A percentile compares a stretch with the other conserved stretches of the same genome.
Conservation (phyloP, 2,797 vertebrate species). For the Sorex maritimensis region DNA sequence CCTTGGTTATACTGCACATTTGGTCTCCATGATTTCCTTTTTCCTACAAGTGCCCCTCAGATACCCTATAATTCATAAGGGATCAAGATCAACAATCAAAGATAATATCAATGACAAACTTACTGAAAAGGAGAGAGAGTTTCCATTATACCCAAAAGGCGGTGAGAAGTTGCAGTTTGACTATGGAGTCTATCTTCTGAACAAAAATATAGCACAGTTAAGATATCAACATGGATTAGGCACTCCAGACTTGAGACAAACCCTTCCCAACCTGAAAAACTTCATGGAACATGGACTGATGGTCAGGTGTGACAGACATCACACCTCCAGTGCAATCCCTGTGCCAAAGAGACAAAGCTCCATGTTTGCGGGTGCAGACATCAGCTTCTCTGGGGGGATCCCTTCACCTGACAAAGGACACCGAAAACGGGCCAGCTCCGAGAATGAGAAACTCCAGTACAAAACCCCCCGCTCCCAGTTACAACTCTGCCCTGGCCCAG, state of each 20-base stretch:
- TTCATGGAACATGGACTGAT: slow-evolving; percentile 98
- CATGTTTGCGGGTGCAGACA: slow-evolving; percentile 91
- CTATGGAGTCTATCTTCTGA: slow-evolving; percentile 99
- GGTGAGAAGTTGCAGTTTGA: slow-evolving; percentile 99
- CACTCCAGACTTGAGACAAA: slow-evolving; percentile 93
- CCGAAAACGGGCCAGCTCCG: slow-evolving; percentile 94
- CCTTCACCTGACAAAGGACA: slow-evolving; percentile 94
- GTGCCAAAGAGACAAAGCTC: slow-evolving; percentile 95
- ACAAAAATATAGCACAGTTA: slow-evolving; percentile 99
- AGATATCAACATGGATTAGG: slow-evolving; percentile 60
- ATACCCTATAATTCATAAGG: slow-evolving; percentile 98
- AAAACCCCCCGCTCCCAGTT: slow-evolving; percentile 93
- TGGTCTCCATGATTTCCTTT: slow-evolving; percentile 99
- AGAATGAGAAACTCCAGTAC: slow-evolving; percentile 93
- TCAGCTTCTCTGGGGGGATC: slow-evolving; percentile 90
- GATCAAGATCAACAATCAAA: slow-evolving; percentile 97
- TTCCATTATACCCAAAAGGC: slow-evolving; percentile 96
- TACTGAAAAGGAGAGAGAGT: slow-evolving; percentile 99
- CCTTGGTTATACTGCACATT: slow-evolving; percentile 98
- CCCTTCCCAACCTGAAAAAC: slow-evolving; percentile 98
- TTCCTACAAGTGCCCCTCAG: slow-evolving; percentile 98
- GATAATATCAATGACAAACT: slow-evolving; percentile 99
- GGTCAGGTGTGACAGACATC: slow-evolving; percentile 96
- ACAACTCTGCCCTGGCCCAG: slow-evolving; percentile 89
- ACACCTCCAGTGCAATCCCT: slow-evolving; percentile 95